A percentile compares a stretch with the other conserved stretches of the same genome.
These are phyloP conservation scores for Torymus tubicola DNA, from an alignment of 2,888 invertebrate genomes.

Conservation along the genomic window DNA sequence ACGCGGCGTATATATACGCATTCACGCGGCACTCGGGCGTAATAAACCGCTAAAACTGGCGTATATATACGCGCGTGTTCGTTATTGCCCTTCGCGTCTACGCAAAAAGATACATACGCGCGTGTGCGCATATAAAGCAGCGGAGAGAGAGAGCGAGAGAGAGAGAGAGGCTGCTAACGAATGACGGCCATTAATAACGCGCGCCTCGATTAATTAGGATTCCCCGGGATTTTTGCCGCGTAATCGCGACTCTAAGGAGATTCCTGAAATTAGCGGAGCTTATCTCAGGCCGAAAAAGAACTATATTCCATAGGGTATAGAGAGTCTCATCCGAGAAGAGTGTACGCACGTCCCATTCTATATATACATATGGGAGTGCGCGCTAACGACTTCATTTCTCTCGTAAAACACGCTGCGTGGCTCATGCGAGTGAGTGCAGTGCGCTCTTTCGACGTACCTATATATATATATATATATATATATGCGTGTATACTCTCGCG, in stretches of 20 bases:
- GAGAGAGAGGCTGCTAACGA: slow-evolving; percentile 3
- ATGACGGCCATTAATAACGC: slow-evolving; percentile 42
- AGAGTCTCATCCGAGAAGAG: too few relatives aligned
- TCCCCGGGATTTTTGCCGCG: slow-evolving; percentile 18
- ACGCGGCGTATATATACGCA: too few relatives aligned
- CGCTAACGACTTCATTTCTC: slow-evolving; percentile 55
- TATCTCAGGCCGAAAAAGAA: background rate
- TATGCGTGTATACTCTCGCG: background rate
- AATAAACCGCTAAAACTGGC: slow-evolving; percentile 47
- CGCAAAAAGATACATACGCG: slow-evolving; percentile 1
- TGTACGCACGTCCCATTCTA: background rate
- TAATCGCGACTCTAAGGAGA: background rate
- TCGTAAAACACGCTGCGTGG: slow-evolving; percentile 37
- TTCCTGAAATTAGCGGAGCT: slow-evolving; percentile 46
- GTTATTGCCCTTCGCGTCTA: background rate
- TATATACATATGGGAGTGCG: too few relatives aligned
- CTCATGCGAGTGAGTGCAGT: background rate
- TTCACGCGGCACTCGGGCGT: background rate
- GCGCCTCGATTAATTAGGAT: slow-evolving; percentile 50
- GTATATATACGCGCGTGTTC: background rate
- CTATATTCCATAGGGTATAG: too few relatives aligned
- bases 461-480: too few relatives aligned
- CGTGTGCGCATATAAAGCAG: background rate
- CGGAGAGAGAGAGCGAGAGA: too few relatives aligned
- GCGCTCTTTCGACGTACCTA: slow-evolving; percentile 13